Conservation (phyloP, 2,797 vertebrate genomes). For the Tinamus major region DNA sequence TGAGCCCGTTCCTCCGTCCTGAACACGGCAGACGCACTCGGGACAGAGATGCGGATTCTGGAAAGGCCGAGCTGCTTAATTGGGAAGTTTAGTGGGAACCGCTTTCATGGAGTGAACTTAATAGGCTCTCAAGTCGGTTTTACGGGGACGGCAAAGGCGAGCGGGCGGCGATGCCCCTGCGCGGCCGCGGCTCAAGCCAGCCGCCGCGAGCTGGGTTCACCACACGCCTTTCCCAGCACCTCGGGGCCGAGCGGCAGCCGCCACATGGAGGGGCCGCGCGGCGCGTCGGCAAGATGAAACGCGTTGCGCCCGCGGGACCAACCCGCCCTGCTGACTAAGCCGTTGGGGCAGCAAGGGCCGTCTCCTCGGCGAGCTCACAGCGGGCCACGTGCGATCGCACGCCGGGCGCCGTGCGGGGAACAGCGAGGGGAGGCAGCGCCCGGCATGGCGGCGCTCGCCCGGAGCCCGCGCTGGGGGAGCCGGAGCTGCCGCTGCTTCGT, state of each 20-base stretch:
- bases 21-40: fast-evolving
- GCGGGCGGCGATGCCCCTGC: background rate
- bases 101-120: slow-evolving; percentile 61
- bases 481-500: no score
- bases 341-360: slow-evolving; percentile 27
- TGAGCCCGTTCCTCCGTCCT: background rate
- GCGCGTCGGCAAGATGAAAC: background rate
- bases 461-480: no score
- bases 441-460: no score
- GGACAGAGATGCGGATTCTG: background rate
- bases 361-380: no score
- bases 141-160: background rate
- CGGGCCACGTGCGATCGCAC: no score
- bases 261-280: slow-evolving; percentile 11
- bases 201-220: no score
- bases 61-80: slow-evolving; percentile 2
- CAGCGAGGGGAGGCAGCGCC: no score
- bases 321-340: slow-evolving; percentile 35
- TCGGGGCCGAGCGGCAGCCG: background rate
- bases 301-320: fast-evolving
- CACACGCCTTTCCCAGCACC: background rate
- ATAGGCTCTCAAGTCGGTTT: slow-evolving; percentile 56
- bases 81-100: slow-evolving; percentile 36
- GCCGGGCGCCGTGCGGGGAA: no score
- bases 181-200: no score